phyloP scores from a whole-genome alignment of 2,113 vertebrate species.

The Heterotis niloticus region DNA sequence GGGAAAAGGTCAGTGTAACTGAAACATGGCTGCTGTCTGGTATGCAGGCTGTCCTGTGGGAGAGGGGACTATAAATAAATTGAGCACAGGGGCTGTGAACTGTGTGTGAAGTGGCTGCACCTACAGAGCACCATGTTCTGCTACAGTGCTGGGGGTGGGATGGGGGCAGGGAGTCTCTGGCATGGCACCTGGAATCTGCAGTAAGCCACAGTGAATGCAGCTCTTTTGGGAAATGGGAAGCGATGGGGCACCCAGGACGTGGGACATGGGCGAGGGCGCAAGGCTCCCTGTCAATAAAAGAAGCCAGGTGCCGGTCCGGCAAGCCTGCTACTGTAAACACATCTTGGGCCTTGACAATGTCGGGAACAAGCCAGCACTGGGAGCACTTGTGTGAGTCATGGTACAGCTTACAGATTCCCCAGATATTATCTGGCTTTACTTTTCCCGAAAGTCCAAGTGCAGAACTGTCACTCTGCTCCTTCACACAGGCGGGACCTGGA shows the following conservation, averaged over 20 bases:
- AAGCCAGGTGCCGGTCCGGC: constrained; percentile 68
- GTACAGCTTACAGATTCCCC: constrained; percentile 63
- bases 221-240: neutral
- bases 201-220: neutral
- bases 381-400: constrained; percentile 61
- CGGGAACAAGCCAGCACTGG: constrained; percentile 70
- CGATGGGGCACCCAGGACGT: neutral
- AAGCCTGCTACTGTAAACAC: constrained; percentile 64
- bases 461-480: constrained; percentile 55
- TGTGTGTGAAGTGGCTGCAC: neutral
- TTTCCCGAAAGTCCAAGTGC: constrained; percentile 54
- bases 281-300: constrained; percentile 53
- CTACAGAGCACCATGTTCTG: neutral
- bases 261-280: neutral
- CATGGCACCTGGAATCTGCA: too few relatives aligned
- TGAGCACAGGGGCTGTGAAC: neutral
- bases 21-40: neutral
- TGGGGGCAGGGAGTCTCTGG: neutral
- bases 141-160: neutral
- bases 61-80: neutral
- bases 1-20: neutral
- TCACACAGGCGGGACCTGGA: constrained; percentile 52
- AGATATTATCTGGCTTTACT: constrained; percentile 66
- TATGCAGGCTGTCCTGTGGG: neutral
- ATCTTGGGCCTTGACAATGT: constrained; percentile 69